Percentiles rank a stretch among this genome's conserved stretches.
phyloP scores from a whole-genome alignment of 2,888 invertebrate species.

The Loripinus fragilis region DNA sequence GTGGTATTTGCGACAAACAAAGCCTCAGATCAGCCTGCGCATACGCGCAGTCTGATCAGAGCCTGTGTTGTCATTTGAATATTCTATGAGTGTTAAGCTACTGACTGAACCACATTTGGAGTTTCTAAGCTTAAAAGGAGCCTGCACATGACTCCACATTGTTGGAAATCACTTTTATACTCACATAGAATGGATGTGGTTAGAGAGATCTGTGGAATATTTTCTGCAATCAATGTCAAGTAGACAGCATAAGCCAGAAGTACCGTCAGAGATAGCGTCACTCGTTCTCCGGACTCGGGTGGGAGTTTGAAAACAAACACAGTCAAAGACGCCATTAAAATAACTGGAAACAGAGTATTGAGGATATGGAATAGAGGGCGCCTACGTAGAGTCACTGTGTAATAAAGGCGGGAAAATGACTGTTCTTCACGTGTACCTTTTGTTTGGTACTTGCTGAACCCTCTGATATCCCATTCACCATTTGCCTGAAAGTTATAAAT shows the following conservation, averaged over 20 bases:
- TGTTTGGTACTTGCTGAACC: neutral
- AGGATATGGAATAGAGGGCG: conserved; percentile 59
- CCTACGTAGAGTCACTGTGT: conserved; percentile 43
- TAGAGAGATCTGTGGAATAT: conserved; percentile 57
- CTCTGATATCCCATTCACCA: conserved; percentile 59
- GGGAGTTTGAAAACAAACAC: conserved; percentile 63
- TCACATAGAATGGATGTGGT: conserved; percentile 58
- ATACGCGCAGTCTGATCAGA: too few species aligned
- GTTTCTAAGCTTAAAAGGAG: too few species aligned
- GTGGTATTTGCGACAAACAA: too few species aligned
- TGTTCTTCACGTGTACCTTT: conserved; percentile 1
- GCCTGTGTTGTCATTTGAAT: too few species aligned
- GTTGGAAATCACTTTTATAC: too few species aligned
- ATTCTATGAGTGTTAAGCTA: too few species aligned
- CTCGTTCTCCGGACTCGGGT: conserved; percentile 56
- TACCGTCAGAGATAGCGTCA: conserved; percentile 51
- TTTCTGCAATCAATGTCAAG: conserved; percentile 53
- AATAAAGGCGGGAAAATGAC: conserved; percentile 43
- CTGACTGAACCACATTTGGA: too few species aligned
- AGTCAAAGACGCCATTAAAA: conserved; percentile 56
- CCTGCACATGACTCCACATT: too few species aligned
- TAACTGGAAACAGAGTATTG: conserved; percentile 61
- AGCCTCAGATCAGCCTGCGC: too few species aligned
- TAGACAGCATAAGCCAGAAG: conserved; percentile 59
- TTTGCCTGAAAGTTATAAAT: conserved; percentile 59